These are phyloP conservation scores for Trachelus troglodyta DNA, from an alignment of 2,888 invertebrate genomes.

Conservation along the genomic window DNA sequence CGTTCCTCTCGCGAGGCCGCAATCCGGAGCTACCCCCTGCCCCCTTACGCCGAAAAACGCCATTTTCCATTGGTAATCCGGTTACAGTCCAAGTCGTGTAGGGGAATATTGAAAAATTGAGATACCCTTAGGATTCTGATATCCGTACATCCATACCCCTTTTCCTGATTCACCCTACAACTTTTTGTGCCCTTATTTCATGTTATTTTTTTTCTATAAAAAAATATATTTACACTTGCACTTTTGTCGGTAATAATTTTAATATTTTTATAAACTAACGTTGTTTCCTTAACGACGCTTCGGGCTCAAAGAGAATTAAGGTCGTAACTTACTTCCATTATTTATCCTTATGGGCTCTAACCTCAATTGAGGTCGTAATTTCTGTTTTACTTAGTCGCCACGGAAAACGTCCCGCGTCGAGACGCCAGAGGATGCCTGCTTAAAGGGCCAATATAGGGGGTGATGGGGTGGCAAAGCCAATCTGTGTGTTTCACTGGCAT, in stretches of 20 bases:
- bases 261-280: background rate
- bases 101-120: conserved; percentile 57
- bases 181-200: background rate
- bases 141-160: background rate
- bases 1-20: conserved; percentile 20
- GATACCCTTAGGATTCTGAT: conserved; percentile 16
- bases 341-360: background rate
- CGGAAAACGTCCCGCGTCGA: background rate
- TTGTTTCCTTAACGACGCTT: background rate
- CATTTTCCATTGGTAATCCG: conserved; percentile 55
- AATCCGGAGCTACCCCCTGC: background rate
- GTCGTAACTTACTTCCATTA: background rate
- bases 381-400: background rate
- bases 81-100: conserved; percentile 50
- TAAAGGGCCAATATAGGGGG: background rate
- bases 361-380: background rate
- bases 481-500: background rate
- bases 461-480: background rate
- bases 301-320: background rate
- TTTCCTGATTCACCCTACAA: background rate
- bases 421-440: background rate
- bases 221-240: background rate
- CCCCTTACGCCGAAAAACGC: conserved; percentile 43
- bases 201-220: background rate
- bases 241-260: background rate